These are phyloP conservation scores for Caenorhabditis angaria DNA, from an alignment of 2,888 invertebrate species.

Conservation along the genomic window DNA sequence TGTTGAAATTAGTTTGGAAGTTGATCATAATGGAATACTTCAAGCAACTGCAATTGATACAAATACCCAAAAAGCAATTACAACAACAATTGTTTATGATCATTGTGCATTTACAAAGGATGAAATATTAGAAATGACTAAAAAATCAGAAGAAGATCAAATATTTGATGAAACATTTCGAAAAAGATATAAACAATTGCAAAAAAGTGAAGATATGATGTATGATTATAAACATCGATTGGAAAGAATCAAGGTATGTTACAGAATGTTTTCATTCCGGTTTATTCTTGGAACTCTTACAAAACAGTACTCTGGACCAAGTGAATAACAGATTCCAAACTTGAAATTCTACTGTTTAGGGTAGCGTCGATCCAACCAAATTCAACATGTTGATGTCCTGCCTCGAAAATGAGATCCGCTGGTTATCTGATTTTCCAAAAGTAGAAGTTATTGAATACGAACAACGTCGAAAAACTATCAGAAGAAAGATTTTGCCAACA, in stretches of 20 bases:
- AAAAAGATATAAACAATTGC: slow-evolving; percentile 32
- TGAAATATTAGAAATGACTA: slow-evolving; percentile 29
- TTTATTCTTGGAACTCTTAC: not conserved
- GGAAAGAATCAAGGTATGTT: slow-evolving; percentile 22
- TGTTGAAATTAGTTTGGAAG: slow-evolving; percentile 26
- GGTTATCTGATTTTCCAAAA: slow-evolving; percentile 35
- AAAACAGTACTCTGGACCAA: not conserved
- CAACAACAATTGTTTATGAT: slow-evolving; percentile 36
- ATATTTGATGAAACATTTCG: slow-evolving; percentile 22
- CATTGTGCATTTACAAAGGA: slow-evolving; percentile 34
- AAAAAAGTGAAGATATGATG: slow-evolving; percentile 35
- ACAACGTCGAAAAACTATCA: slow-evolving; percentile 15
- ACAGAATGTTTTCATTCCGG: not conserved
- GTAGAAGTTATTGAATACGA: slow-evolving; percentile 18
- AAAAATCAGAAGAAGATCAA: slow-evolving; percentile 22
- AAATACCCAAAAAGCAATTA: slow-evolving; percentile 17
- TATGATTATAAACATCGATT: slow-evolving; percentile 39
- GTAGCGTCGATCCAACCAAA: slow-evolving; percentile 24
- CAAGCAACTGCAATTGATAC: slow-evolving; percentile 36
- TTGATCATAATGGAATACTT: slow-evolving; percentile 42
- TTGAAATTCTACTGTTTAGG: slow-evolving; percentile 12
- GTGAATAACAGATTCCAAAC: not conserved
- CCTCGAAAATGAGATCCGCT: slow-evolving; percentile 22
- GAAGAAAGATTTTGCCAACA: slow-evolving; percentile 30
- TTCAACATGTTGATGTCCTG: slow-evolving; percentile 15